phyloP scores from a whole-genome alignment of 2,888 invertebrate species.

The Heteromurus nitidus region DNA sequence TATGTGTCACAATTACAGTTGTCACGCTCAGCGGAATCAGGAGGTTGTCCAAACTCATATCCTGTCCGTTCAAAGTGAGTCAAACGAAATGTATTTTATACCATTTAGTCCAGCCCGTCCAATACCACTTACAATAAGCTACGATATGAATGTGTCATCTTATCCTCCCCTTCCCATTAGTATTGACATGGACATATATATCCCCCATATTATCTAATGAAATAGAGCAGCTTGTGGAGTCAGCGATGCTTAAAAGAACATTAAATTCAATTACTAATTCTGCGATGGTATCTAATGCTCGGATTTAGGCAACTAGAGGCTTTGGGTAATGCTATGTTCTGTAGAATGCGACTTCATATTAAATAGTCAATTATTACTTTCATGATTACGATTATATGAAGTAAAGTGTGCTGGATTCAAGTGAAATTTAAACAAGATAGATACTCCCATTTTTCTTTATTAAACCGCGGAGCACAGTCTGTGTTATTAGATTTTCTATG shows the following conservation, averaged over 20 bases:
- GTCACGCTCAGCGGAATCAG: constrained; percentile 83
- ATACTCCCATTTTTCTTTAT: constrained; percentile 54
- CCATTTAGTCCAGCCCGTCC: background rate
- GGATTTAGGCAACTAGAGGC: constrained; percentile 28
- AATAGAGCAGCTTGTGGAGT: constrained; percentile 35
- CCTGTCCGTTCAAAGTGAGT: constrained; percentile 84
- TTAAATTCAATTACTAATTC: constrained; percentile 50
- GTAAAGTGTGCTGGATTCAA: constrained; percentile 5
- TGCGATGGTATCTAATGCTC: constrained; percentile 19
- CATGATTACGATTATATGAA: constrained; percentile 46
- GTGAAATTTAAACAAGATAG: background rate
- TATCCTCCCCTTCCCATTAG: background rate
- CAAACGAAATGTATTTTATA: background rate
- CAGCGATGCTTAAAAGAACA: constrained; percentile 43
- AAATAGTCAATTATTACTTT: constrained; percentile 49
- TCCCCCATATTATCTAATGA: too few relatives aligned
- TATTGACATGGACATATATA: background rate
- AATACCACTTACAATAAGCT: background rate
- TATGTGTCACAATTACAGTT: too few relatives aligned
- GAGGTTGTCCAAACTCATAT: constrained; percentile 85
- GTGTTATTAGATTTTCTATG: constrained; percentile 40
- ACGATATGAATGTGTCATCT: background rate
- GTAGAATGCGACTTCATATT: too few relatives aligned
- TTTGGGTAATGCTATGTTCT: constrained; percentile 23
- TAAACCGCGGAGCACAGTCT: constrained; percentile 44